Base-by-base conservation (phyloP, 2,113 vertebrate species). In the Atherinomorus stipes region DNA sequence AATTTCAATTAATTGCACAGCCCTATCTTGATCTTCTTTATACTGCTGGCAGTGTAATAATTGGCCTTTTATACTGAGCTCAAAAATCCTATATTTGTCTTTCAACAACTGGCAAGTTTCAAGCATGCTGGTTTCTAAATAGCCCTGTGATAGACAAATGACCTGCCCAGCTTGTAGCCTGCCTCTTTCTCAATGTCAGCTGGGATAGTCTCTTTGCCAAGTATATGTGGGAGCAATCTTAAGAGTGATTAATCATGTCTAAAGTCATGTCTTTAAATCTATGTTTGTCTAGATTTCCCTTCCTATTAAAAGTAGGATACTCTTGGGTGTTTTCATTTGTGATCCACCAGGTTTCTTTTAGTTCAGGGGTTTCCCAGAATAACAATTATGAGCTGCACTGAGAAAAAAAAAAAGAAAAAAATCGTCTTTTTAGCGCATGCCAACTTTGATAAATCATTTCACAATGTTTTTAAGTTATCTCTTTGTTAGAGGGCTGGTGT, bases 401-500 rank as follows among this genome's bases (percentile, higher is more conserved):
- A n/a, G n/a, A 11, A 42, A 8, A 3, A 15, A 28, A 45, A 37
- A 12, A 65, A 12, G 11, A 38, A 52, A 31, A 3, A 31, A 31
- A 3, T 7, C 3, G 7, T 3, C 3, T 54, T 58, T 60, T 28
- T 47, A 64, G 26, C 37, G 28, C 58, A 49, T 25, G 65, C 53
- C 34, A 71, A 52, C 60, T 68, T 71, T 0, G 0, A 58, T 72
- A 57, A 4, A n/a, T 28, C 44, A n/a, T 7, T 49, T 78, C 31
- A 60, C 38, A 57, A 4, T 65, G 28, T 71, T 73, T 83, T 51
- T 77, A 82, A 16, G 69, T 38, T 51, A 37, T 80, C 49, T 42
- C 64, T 86, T 84, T 64, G 57, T 61, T 67, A 81, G 47, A 40
- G 81, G 76, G 10, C 44, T 53, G 11, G 50, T 81, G 71, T 80